phyloP scores from a whole-genome alignment of 2,113 vertebrate genomes.

The Mustelus asterias region DNA sequence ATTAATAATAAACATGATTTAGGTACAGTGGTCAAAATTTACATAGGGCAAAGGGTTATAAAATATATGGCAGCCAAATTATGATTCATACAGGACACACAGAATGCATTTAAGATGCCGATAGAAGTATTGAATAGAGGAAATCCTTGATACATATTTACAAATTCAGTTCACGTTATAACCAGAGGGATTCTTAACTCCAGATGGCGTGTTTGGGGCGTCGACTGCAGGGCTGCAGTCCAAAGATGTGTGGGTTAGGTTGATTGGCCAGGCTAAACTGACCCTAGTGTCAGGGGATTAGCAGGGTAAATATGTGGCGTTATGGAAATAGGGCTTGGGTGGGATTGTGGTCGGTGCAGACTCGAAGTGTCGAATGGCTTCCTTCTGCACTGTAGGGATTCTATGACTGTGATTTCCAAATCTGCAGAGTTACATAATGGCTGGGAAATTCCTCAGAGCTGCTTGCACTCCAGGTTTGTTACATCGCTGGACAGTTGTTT shows the following conservation, averaged over 20 bases:
- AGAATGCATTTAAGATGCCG: not conserved
- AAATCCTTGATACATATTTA: not conserved
- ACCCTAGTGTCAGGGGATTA: too few species aligned
- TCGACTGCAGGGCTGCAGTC: not conserved
- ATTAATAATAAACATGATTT: not conserved
- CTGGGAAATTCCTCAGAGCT: not conserved
- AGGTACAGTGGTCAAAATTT: not conserved
- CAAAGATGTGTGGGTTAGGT: too few species aligned
- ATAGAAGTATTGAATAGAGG: not conserved
- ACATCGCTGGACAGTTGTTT: not conserved
- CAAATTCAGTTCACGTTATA: not conserved
- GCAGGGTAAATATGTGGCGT: too few species aligned
- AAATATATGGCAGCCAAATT: not conserved
- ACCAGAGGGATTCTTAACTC: not conserved
- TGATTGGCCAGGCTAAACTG: too few species aligned
- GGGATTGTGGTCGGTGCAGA: too few species aligned
- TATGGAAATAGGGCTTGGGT: too few species aligned
- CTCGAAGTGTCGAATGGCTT: too few species aligned
- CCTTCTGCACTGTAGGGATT: too few species aligned
- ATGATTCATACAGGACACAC: not conserved
- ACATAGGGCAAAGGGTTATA: not conserved
- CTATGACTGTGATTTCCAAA: not conserved
- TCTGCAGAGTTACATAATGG: not conserved
- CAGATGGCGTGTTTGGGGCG: not conserved
- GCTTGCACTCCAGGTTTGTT: not conserved